A percentile compares a stretch with the other conserved stretches of the same genome.
Evolutionary conservation across 2,797 vertebrate genomes (phyloP).

Genomic region (Carcharodon carcharias): DNA sequence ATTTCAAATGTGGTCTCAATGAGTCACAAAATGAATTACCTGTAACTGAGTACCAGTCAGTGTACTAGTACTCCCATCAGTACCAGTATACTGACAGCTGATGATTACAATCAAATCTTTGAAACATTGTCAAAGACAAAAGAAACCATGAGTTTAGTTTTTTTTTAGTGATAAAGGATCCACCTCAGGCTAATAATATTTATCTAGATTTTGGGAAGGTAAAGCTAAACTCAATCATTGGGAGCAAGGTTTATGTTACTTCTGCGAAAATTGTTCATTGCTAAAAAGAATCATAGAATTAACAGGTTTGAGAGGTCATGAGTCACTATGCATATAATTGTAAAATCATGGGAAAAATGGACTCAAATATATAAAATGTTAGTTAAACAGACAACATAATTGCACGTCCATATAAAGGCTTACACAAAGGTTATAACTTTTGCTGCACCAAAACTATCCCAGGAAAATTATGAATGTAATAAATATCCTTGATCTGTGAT

Average conservation of each 20-base stretch:
- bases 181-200: not conserved
- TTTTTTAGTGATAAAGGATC: too few relatives aligned
- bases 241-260: not conserved
- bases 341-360: not conserved
- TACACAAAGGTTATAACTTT: not conserved
- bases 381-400: not conserved
- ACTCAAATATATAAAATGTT: not conserved
- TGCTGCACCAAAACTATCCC: not conserved
- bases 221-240: not conserved
- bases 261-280: not conserved
- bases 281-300: not conserved
- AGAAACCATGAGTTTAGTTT: too few relatives aligned
- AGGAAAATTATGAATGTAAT: not conserved
- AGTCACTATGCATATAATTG: not conserved
- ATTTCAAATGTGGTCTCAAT: too few relatives aligned
- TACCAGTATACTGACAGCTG: too few relatives aligned
- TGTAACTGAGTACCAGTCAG: too few relatives aligned
- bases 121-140: too few relatives aligned
- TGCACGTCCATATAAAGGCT: not conserved
- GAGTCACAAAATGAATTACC: too few relatives aligned
- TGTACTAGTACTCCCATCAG: too few relatives aligned
- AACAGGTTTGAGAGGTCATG: not conserved
- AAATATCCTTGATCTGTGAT: not conserved
- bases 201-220: not conserved
- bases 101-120: too few relatives aligned